These are phyloP conservation scores for Tragelaphus oryx DNA, from an alignment of 2,797 vertebrate genomes.

Conservation along the genomic window DNA sequence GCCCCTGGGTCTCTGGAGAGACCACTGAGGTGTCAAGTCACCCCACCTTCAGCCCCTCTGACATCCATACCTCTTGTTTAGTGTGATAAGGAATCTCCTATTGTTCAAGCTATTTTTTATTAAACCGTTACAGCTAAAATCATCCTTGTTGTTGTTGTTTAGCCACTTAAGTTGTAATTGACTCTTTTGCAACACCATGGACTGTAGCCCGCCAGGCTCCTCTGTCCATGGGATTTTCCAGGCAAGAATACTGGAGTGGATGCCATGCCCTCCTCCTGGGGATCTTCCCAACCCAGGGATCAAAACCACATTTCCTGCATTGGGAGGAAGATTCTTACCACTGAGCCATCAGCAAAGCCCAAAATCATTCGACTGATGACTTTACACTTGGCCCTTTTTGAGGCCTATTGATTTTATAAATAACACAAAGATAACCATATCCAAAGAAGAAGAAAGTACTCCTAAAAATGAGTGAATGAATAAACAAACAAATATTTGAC, in stretches of 20 bases:
- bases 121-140: neutral
- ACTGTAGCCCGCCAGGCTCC: neutral
- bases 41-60: neutral
- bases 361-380: neutral
- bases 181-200: neutral
- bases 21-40: neutral
- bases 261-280: neutral
- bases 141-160: neutral
- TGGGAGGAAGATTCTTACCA: neutral
- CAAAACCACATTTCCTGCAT: neutral
- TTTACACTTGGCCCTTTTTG: neutral
- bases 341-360: neutral
- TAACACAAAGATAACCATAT: neutral
- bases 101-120: neutral
- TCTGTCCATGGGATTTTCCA: neutral
- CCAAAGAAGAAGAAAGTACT: constrained; percentile 33
- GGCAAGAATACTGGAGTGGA: neutral
- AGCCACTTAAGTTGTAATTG: neutral
- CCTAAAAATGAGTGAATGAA: constrained; percentile 12
- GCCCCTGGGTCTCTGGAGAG: neutral
- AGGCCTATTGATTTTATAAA: constrained; percentile 1
- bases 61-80: neutral
- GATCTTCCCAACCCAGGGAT: neutral
- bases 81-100: neutral
- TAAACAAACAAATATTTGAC: neutral